These are phyloP conservation scores for Cataglyphis livida DNA, from an alignment of 2,888 invertebrate species.

Conservation along the genomic window DNA sequence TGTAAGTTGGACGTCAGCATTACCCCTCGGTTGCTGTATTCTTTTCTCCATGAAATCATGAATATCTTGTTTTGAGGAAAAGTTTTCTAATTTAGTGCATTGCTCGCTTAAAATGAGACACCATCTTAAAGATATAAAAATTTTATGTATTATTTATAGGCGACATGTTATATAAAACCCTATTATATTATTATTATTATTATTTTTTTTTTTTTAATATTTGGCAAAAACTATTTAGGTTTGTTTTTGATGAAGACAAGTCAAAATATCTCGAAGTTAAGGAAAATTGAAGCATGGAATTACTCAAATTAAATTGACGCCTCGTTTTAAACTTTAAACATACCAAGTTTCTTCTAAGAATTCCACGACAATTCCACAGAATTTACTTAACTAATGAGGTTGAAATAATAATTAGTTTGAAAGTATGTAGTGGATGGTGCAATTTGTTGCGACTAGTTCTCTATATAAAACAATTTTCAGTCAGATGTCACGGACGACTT, in stretches of 20 bases:
- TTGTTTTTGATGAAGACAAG: background rate
- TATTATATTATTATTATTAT: background rate
- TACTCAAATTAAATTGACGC: background rate
- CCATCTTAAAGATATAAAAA: background rate
- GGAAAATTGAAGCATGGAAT: conserved; percentile 18
- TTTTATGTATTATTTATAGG: background rate
- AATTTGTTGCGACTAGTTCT: conserved; percentile 23
- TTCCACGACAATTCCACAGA: background rate
- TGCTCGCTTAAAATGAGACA: background rate
- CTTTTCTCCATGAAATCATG: background rate
- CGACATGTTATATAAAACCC: background rate
- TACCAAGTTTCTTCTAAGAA: background rate
- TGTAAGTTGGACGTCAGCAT: conserved; percentile 32
- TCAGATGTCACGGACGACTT: background rate
- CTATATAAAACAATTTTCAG: background rate
- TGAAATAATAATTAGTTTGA: conserved; percentile 16
- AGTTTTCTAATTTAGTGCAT: conserved; percentile 4
- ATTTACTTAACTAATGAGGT: background rate
- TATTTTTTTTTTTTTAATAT: background rate
- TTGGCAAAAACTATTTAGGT: background rate
- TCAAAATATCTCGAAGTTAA: background rate
- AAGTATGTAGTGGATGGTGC: background rate
- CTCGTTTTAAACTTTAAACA: background rate
- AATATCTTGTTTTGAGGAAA: background rate
- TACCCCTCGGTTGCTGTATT: background rate